These are phyloP conservation scores for Nestor notabilis DNA, from an alignment of 2,113 vertebrate species.

Conservation along the genomic window DNA sequence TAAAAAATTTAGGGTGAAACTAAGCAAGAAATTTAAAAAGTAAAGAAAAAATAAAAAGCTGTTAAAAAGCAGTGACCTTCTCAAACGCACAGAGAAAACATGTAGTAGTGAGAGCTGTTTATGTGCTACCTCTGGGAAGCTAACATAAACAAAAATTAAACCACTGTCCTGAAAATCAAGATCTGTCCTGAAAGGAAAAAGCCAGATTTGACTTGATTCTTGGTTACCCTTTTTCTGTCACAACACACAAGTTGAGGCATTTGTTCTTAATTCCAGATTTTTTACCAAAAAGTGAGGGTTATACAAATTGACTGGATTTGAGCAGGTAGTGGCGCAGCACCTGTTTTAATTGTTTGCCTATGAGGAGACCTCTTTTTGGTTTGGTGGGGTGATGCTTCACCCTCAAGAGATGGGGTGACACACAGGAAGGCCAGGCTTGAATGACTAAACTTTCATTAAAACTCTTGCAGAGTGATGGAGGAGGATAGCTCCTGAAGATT, in stretches of 20 bases:
- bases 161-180: background rate
- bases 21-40: background rate
- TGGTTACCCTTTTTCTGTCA: background rate
- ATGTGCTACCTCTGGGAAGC: background rate
- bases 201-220: background rate
- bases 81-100: background rate
- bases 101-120: background rate
- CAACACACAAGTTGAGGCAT: background rate
- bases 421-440: background rate
- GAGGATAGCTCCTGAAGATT: background rate
- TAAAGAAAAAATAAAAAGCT: background rate
- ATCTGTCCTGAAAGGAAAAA: background rate
- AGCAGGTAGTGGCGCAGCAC: rapidly evolving
- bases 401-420: rapidly evolving
- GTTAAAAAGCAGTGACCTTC: background rate
- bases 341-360: background rate
- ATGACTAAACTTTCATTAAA: background rate
- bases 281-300: background rate
- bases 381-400: background rate
- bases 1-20: background rate
- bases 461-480: background rate
- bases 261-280: background rate
- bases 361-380: background rate
- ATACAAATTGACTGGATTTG: background rate
- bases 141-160: background rate